phyloP scores from a whole-genome alignment of 2,797 vertebrate species.

The Syndactyla subalaris region DNA sequence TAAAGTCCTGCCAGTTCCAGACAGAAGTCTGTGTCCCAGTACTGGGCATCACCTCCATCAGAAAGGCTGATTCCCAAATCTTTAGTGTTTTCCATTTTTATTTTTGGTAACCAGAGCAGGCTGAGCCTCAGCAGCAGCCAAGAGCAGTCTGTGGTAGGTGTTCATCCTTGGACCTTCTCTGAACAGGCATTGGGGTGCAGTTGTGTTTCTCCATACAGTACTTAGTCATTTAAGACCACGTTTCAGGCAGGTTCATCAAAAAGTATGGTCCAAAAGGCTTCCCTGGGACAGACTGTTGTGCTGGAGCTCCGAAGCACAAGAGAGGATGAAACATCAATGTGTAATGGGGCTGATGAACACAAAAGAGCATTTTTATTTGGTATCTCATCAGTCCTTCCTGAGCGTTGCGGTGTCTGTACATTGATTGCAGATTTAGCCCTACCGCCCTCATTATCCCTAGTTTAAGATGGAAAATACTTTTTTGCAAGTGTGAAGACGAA shows the following conservation, averaged over 20 bases:
- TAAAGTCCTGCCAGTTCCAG: conserved; percentile 11
- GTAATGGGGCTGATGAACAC: neutral
- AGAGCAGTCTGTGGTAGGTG: neutral
- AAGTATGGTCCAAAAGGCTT: neutral
- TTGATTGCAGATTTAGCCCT: conserved; percentile 19
- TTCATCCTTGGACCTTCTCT: neutral
- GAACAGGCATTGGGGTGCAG: rapidly evolving
- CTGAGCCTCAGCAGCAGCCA: neutral
- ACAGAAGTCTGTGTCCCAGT: neutral
- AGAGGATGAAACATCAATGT: rapidly evolving
- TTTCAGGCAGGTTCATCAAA: neutral
- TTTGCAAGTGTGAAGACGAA: conserved; percentile 31
- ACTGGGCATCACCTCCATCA: neutral
- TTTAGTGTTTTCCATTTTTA: neutral
- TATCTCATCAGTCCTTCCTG: conserved; percentile 6
- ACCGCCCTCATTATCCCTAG: conserved; percentile 32
- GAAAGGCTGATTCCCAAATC: conserved; percentile 20
- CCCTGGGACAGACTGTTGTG: neutral
- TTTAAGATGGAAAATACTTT: conserved; percentile 48
- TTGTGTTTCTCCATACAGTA: neutral
- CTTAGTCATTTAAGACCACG: rapidly evolving
- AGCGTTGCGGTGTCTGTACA: neutral
- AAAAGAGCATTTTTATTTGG: conserved; percentile 18
- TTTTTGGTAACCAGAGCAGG: neutral
- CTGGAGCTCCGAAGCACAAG: neutral